These are phyloP conservation scores for Homarus gammarus DNA, from an alignment of 2,888 invertebrate species.

Conservation along the genomic window DNA sequence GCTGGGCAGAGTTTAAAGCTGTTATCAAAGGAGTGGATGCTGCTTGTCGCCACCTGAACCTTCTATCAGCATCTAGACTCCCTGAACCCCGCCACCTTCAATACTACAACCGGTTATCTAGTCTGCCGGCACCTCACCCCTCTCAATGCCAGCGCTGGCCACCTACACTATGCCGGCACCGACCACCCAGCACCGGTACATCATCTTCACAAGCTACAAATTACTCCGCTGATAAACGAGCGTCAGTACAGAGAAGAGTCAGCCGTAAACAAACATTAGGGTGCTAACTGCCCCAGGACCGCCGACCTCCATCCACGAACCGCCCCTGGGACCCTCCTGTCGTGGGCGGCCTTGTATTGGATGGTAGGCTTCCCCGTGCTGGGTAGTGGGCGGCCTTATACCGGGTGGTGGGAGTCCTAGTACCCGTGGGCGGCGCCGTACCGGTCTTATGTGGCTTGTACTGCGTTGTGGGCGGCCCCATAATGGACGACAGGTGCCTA, in stretches of 20 bases:
- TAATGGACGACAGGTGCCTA: too few relatives aligned
- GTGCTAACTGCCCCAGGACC: constrained; percentile 17
- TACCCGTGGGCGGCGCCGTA: not conserved
- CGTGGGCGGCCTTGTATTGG: not conserved
- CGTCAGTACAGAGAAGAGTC: constrained; percentile 4
- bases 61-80: too few relatives aligned
- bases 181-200: not conserved
- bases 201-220: not conserved
- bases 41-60: too few relatives aligned
- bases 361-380: not conserved
- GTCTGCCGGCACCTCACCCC: not conserved
- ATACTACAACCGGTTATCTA: not conserved
- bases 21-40: too few relatives aligned
- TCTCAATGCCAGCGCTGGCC: too few relatives aligned
- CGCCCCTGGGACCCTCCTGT: constrained; percentile 33
- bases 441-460: not conserved
- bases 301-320: constrained; percentile 17
- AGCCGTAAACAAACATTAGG: constrained; percentile 43
- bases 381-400: constrained; percentile 21
- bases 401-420: constrained; percentile 14
- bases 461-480: not conserved
- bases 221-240: not conserved
- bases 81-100: too few relatives aligned
- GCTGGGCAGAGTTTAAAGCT: too few relatives aligned
- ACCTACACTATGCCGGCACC: not conserved